Conservation (phyloP, 2,113 vertebrate genomes). For the Myodes glareolus region DNA sequence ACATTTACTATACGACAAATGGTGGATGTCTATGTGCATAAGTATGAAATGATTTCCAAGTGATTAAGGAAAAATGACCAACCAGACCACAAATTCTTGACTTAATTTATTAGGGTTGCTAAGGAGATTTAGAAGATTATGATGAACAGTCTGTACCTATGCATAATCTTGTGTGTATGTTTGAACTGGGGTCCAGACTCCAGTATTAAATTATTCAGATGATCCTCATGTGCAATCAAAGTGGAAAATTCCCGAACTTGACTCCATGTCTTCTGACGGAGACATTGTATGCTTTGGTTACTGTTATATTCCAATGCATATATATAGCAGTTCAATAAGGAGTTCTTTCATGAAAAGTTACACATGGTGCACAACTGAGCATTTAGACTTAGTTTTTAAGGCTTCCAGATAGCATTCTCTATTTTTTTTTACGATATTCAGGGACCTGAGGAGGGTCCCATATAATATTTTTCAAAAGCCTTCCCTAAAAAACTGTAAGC, state of each 20-base stretch:
- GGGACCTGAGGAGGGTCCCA: not conserved
- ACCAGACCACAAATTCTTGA: not conserved
- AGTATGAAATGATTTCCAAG: conserved; percentile 28
- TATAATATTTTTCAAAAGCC: conserved; percentile 13
- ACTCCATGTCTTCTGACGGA: not conserved
- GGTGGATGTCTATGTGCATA: conserved; percentile 21
- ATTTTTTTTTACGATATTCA: not conserved
- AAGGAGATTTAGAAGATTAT: not conserved
- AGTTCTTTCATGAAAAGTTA: not conserved
- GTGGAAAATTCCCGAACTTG: not conserved
- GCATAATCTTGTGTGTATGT: conserved; percentile 2
- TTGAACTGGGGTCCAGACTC: not conserved
- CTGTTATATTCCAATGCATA: not conserved
- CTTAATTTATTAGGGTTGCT: conserved; percentile 11
- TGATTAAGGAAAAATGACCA: conserved; percentile 52
- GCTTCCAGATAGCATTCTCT: conserved; percentile 31
- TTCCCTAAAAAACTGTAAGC: not conserved
- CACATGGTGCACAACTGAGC: not conserved
- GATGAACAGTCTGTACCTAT: not conserved
- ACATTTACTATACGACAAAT: conserved; percentile 13
- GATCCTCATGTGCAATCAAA: not conserved
- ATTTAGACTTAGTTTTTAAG: conserved; percentile 14
- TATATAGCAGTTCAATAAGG: conserved; percentile 17
- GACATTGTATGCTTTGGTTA: not conserved
- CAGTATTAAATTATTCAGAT: conserved; percentile 22